phyloP scores from a whole-genome alignment of 2,888 invertebrate genomes.

The Agriopis aurantiaria region DNA sequence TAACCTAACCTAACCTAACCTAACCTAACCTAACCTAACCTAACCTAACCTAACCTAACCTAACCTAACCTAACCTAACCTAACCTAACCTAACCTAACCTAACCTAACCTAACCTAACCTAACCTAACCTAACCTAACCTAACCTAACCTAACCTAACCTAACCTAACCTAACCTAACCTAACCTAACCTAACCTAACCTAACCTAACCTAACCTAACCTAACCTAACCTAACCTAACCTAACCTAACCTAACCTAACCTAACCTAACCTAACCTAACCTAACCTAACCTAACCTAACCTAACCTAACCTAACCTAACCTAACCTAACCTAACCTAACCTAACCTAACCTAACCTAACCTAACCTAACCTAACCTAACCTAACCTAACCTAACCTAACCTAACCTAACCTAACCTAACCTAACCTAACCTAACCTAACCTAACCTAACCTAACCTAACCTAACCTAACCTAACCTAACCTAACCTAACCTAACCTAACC shows the following conservation, averaged over 20 bases:
- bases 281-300: conserved; percentile 38
- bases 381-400: conserved; percentile 44
- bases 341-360: conserved; percentile 42
- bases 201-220: conserved; percentile 38
- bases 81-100: conserved; percentile 23
- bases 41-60: conserved; percentile 27
- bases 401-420: conserved; percentile 43
- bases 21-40: conserved; percentile 40
- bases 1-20: conserved; percentile 40
- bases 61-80: conserved; percentile 24
- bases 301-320: conserved; percentile 38
- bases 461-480: conserved; percentile 37
- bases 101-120: conserved; percentile 39
- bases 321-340: conserved; percentile 17
- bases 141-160: conserved; percentile 41
- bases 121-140: conserved; percentile 45
- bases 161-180: conserved; percentile 43
- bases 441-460: conserved; percentile 37
- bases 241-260: conserved; percentile 31
- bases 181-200: conserved; percentile 38
- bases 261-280: conserved; percentile 30
- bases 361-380: conserved; percentile 40
- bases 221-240: conserved; percentile 43
- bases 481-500: conserved; percentile 36
- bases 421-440: conserved; percentile 22